A percentile compares a stretch with the other conserved stretches of the same genome.
Evolutionary conservation across 2,797 vertebrate genomes (phyloP).

Genomic region (Eleutherodactylus coqui): DNA sequence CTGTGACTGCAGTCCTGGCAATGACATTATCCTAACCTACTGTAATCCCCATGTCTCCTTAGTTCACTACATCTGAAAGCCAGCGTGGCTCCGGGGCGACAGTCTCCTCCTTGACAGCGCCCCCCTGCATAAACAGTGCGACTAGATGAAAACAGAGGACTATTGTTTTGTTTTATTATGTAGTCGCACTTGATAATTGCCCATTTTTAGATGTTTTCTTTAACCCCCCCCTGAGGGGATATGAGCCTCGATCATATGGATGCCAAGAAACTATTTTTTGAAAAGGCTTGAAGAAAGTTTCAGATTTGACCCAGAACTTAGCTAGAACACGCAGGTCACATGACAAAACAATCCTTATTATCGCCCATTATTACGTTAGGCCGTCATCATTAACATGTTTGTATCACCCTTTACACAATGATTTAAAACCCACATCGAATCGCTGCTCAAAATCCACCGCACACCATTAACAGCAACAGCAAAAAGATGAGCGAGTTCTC

Average conservation of each 20-base stretch:
- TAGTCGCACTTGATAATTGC: not conserved
- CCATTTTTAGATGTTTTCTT: not conserved
- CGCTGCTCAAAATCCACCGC: not conserved
- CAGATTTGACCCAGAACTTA: not conserved
- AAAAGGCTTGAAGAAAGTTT: not conserved
- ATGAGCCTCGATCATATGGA: not conserved
- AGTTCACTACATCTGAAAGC: too few species aligned
- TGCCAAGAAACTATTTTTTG: not conserved
- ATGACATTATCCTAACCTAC: too few species aligned
- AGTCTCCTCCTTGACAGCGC: too few species aligned
- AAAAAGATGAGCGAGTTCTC: not conserved
- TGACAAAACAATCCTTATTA: not conserved
- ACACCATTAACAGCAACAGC: not conserved
- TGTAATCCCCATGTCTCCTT: too few species aligned
- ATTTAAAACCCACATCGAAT: not conserved
- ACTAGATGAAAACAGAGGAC: too few species aligned
- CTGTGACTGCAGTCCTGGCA: too few species aligned
- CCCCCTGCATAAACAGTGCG: too few species aligned
- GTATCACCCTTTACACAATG: not conserved
- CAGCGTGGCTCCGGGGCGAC: too few species aligned
- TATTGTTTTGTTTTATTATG: too few species aligned
- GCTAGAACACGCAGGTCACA: too few species aligned
- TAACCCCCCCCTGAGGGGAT: too few species aligned
- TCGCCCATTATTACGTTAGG: not conserved
- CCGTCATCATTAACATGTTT: not conserved